Percentiles rank a stretch among this genome's conserved stretches.
Evolutionary conservation across 2,113 vertebrate species (phyloP).

Genomic region (Aegithalos caudatus): DNA sequence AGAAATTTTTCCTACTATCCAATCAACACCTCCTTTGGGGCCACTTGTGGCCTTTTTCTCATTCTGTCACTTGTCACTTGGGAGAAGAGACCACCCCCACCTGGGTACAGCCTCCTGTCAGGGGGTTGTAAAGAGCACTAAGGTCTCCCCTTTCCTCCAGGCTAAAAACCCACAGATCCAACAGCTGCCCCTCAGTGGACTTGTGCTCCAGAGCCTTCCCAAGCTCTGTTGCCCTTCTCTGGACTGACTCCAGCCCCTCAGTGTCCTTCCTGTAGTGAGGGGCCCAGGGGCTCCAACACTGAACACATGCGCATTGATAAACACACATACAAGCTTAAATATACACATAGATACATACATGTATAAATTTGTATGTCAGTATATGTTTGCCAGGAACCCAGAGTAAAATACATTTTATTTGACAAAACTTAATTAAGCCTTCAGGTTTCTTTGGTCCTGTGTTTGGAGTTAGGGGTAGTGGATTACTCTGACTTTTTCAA

Average conservation of each 20-base stretch:
- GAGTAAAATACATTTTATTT: neutral
- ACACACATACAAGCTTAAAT: accelerated
- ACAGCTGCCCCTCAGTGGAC: neutral
- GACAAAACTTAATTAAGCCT: neutral
- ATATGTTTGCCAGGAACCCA: neutral
- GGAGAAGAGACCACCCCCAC: neutral
- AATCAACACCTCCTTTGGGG: neutral
- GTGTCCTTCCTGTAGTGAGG: neutral
- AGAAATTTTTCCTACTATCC: neutral
- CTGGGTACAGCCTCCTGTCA: neutral
- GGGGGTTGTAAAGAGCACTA: neutral
- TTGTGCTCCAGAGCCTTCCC: neutral
- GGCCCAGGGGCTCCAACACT: neutral
- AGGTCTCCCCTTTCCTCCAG: neutral
- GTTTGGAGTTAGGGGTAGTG: neutral
- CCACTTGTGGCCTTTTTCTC: neutral
- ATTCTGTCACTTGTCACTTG: neutral
- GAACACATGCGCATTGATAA: accelerated
- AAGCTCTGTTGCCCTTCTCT: neutral
- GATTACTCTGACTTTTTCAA: neutral
- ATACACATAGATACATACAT: accelerated
- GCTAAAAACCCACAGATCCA: neutral
- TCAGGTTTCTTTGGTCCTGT: neutral
- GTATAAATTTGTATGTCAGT: neutral
- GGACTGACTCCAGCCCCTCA: neutral